Conservation (phyloP, 2,113 vertebrate species). For the Canis aureus region DNA sequence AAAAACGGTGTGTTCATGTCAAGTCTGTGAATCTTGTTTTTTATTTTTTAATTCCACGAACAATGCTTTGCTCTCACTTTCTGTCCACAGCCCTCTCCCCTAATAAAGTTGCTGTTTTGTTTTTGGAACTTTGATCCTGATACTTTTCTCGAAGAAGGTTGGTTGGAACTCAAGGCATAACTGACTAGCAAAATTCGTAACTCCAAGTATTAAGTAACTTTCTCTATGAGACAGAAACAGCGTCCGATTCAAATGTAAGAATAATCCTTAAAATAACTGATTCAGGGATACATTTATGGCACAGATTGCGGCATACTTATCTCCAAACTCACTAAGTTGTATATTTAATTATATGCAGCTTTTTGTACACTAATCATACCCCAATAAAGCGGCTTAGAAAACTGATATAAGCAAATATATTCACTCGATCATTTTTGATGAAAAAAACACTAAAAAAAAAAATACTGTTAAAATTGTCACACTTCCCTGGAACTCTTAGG, state of each 20-base stretch:
- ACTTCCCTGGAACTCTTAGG: slow-evolving; percentile 29
- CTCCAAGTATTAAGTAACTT: slow-evolving; percentile 6
- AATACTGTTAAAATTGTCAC: slow-evolving; percentile 33
- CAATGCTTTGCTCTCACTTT: background rate
- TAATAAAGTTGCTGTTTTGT: background rate
- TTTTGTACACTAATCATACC: background rate
- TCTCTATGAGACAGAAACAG: background rate
- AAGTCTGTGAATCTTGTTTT: background rate
- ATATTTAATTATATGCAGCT: background rate
- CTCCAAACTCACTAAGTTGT: background rate
- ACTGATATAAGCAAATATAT: background rate
- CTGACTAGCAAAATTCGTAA: slow-evolving; percentile 4
- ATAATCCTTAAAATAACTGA: slow-evolving; percentile 45
- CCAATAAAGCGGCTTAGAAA: background rate
- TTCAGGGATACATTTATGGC: background rate
- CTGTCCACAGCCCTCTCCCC: background rate
- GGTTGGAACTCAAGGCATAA: slow-evolving; percentile 4
- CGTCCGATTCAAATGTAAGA: background rate
- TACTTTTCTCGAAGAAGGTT: background rate
- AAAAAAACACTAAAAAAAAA: background rate
- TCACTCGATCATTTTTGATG: slow-evolving; percentile 56
- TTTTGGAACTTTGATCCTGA: slow-evolving; percentile 6
- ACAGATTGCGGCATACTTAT: background rate
- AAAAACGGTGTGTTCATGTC: background rate
- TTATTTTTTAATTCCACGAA: background rate